A percentile compares a stretch with the other conserved stretches of the same genome.
Evolutionary conservation across 2,113 vertebrate species (phyloP).

Genomic region (Jacana jacana): DNA sequence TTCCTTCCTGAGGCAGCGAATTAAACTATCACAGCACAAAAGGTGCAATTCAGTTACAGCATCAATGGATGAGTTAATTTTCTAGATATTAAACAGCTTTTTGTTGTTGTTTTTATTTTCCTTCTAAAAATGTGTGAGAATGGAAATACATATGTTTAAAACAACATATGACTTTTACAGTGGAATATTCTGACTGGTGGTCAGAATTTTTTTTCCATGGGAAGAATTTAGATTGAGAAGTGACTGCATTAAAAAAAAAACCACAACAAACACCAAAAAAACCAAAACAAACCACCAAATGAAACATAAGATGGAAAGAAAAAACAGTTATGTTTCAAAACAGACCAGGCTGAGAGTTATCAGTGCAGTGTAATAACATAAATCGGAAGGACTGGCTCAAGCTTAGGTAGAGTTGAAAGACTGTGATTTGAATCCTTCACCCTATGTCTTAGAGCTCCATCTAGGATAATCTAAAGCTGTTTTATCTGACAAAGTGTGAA

Average conservation of each 20-base stretch:
- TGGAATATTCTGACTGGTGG: neutral
- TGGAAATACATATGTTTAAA: neutral
- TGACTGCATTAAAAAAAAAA: neutral
- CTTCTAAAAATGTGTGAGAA: neutral
- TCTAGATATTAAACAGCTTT: neutral
- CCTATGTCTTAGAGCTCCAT: neutral
- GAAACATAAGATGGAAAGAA: neutral
- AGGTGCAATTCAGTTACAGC: neutral
- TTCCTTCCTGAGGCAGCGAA: neutral
- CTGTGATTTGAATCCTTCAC: neutral
- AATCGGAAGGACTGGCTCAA: neutral
- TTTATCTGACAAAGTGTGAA: neutral
- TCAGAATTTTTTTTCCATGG: neutral
- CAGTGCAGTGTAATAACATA: neutral
- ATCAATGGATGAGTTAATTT: conserved; percentile 20
- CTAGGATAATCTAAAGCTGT: neutral
- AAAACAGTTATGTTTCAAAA: neutral
- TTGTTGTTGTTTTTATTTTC: too few species aligned
- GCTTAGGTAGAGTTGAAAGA: neutral
- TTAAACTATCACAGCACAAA: conserved; percentile 28
- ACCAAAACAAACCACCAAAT: neutral
- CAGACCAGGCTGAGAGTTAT: neutral
- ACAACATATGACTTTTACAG: neutral
- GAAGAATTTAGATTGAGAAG: neutral
- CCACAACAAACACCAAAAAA: too few species aligned